phyloP scores from a whole-genome alignment of 2,113 vertebrate species.

The Setophaga petechia region DNA sequence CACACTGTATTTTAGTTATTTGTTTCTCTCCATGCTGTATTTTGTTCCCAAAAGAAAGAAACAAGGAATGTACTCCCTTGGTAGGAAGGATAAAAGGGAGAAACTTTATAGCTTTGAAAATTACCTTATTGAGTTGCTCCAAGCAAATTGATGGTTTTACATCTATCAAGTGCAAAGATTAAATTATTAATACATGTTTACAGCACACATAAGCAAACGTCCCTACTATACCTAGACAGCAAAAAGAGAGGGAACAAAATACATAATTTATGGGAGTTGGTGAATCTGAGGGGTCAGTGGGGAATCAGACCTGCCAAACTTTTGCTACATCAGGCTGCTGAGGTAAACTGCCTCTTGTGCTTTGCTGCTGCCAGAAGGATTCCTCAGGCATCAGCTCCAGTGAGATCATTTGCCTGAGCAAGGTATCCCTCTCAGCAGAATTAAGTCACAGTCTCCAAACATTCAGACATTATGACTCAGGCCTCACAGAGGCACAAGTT shows the following conservation, averaged over 20 bases:
- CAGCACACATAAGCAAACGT: not conserved
- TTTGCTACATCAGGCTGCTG: not conserved
- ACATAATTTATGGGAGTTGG: not conserved
- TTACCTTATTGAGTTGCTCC: not conserved
- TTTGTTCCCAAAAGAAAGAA: not conserved
- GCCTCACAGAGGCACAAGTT: not conserved
- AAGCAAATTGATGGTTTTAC: not conserved
- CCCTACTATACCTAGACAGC: not conserved
- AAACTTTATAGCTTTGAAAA: not conserved
- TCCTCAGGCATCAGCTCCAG: not conserved
- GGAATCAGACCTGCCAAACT: not conserved
- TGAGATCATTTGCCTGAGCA: slow-evolving; percentile 27
- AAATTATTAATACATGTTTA: not conserved
- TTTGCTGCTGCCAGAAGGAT: not conserved
- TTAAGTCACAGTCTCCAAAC: slow-evolving; percentile 16
- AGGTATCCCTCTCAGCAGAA: slow-evolving; percentile 19
- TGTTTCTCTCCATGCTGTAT: not conserved
- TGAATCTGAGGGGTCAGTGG: not conserved
- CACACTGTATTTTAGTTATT: not conserved
- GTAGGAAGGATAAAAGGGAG: not conserved
- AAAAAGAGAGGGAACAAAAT: not conserved
- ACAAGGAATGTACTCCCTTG: not conserved
- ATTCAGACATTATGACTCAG: slow-evolving; percentile 33
- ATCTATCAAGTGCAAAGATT: not conserved
- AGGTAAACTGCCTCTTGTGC: not conserved